Evolutionary conservation across 2,888 invertebrate species (phyloP), one percentile per base, ranked within the genome.

Genomic region (Sesia apiformis): DNA sequence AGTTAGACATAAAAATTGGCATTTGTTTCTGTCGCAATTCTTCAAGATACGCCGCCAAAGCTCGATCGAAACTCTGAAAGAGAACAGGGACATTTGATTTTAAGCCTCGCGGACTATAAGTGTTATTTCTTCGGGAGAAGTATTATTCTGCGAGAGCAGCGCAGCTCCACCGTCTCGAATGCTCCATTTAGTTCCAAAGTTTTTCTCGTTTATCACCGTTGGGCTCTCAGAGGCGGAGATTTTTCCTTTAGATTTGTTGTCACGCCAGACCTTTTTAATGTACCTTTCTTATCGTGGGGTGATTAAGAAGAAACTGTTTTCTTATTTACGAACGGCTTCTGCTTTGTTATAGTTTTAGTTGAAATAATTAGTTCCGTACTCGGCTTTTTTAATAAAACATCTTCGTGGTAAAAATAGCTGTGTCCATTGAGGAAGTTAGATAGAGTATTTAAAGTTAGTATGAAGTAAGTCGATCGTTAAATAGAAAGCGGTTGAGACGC

Each of bases 191-290:
- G 88, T 87, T 87, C 81, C 86, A 86, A 89, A 89, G 88, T 88
- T 89, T 89, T 89, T 89, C 89, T 87, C 89, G 89, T 89, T 89
- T 89, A 89, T 89, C 89, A 87, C 87, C 87, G 88, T 80, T 86
- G 86, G 87, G 85, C 82, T 85, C 86, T 84, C 85, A 78, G 82
- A 84, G 84, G 81, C 85, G 85, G 88, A 87, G 86, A 88, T 89
- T 88, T 90, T 89, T 88, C 88, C 87, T 85, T 84, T 87, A 90
- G 88, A 89, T 90, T 90, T 90, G 89, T 90, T 89, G 89, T 89
- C 89, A 88, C 86, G 88, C 88, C 90, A 87, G 87, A 88, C 89
- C 86, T 88, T 89, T 88, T 89, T 89, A 90, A 90, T 89, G 89
- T 88, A 86, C 63, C 64, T 63, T 84, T 82, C 85, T 88, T 86